Conservation (phyloP, 2,797 vertebrate genomes). For the Bucorvus abyssinicus region DNA sequence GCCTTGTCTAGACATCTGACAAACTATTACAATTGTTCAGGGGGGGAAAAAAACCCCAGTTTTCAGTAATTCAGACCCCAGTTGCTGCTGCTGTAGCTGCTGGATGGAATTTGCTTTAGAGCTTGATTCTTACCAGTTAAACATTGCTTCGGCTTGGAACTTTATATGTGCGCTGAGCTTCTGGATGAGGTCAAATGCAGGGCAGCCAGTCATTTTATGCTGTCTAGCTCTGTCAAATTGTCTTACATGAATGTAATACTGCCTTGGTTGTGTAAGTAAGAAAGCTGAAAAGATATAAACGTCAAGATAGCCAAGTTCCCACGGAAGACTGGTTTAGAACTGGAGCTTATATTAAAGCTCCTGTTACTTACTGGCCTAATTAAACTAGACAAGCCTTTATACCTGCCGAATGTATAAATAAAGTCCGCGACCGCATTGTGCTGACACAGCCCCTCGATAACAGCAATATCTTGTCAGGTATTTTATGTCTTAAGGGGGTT, state of each 20-base stretch:
- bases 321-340: constrained; percentile 73
- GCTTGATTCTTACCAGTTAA: constrained; percentile 59
- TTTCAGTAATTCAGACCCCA: constrained; percentile 32
- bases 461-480: constrained; percentile 66
- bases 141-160: constrained; percentile 57
- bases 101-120: constrained; percentile 50
- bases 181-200: constrained; percentile 65
- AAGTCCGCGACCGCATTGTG: constrained; percentile 65
- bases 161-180: constrained; percentile 63
- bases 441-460: constrained; percentile 46
- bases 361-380: constrained; percentile 75
- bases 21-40: background rate
- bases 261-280: constrained; percentile 72
- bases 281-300: constrained; percentile 72
- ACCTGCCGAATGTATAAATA: constrained; percentile 73
- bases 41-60: background rate
- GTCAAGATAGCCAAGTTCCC: constrained; percentile 72
- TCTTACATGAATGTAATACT: constrained; percentile 64
- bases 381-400: constrained; percentile 74
- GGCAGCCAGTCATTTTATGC: constrained; percentile 70
- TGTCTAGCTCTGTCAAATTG: constrained; percentile 68
- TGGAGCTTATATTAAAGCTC: constrained; percentile 68
- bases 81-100: constrained; percentile 39
- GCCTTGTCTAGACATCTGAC: constrained; percentile 47
- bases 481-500: constrained; percentile 62